Base-by-base conservation (phyloP, 2,797 vertebrate species). In the Onychomys torridus region DNA sequence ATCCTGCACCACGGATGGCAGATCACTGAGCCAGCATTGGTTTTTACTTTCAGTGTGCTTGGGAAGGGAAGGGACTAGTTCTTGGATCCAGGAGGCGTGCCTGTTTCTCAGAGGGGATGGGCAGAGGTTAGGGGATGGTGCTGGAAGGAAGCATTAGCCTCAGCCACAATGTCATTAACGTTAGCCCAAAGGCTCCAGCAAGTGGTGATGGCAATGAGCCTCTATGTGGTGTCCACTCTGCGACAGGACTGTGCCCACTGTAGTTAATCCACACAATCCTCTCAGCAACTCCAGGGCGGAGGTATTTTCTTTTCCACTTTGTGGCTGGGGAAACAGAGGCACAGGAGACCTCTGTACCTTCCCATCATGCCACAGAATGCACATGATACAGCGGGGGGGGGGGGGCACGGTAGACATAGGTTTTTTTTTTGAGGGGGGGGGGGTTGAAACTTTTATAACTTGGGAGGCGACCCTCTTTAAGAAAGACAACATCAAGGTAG, bases 11-110 rank as follows among this genome's bases (percentile, higher is more conserved):
- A 16, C 0, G 11, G 6, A 5, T 2, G 34, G 37, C 32, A 55
- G 29, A 34, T 61, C 37, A 8, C 0, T 3, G 16, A 57, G 49
- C 21, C 17, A n/a, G 5, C 29, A 40, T 0, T 5, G 37, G 57
- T 65, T 55, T 25, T 34, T 7, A 12, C 5, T 1, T 16, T 3
- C 0, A 52, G 76, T 7, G 12, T 5, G 49, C 32, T 0, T 0
- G 0, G 43, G 16, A 75, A 76, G 32, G 9, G 9, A 81, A 7
- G 19, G 8, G 29, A 46, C 63, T 6, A 43, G 27, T 46, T 1
- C n/a, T 67, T 55, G 67, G 11, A 81, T 34, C 75, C 37, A 37
- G 71, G 12, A n/a, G 1, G 63, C 19, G 11, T 16, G n/a, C 19
- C 34, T 67, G 52, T 13, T 85, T 93, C 73, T 63, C 40, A 78